phyloP scores from a whole-genome alignment of 2,113 vertebrate species.

The Platichthys flesus region DNA sequence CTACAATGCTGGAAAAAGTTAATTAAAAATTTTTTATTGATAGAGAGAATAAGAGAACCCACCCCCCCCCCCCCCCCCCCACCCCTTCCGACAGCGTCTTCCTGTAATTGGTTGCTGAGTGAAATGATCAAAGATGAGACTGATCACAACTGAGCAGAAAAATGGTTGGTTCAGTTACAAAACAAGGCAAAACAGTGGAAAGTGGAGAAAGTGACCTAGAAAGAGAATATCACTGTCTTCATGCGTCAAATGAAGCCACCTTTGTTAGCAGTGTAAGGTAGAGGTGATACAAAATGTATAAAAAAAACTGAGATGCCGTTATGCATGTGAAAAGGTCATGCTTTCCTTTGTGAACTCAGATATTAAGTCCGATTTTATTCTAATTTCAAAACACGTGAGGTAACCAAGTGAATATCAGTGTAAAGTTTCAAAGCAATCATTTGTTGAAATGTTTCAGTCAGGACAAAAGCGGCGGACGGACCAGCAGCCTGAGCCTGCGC shows the following conservation, averaged over 20 bases:
- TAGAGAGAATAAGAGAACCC: constrained; percentile 4
- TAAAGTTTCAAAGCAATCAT: too few relatives aligned
- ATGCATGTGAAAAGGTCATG: too few relatives aligned
- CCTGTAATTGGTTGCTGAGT: constrained; percentile 24
- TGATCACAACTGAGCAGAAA: constrained; percentile 20
- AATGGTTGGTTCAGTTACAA: constrained; percentile 1
- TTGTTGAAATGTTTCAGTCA: too few relatives aligned
- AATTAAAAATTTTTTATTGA: too few relatives aligned
- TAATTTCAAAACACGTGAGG: too few relatives aligned
- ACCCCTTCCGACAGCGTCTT: background rate
- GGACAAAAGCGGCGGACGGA: too few relatives aligned
- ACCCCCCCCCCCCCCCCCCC: background rate
- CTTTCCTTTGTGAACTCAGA: too few relatives aligned
- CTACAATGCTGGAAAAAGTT: constrained; percentile 21
- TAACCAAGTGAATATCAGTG: too few relatives aligned
- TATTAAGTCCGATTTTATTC: too few relatives aligned
- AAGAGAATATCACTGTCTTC: constrained; percentile 3
- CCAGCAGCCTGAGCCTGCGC: too few relatives aligned
- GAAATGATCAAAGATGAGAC: constrained; percentile 41
- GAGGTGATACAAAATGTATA: too few relatives aligned
- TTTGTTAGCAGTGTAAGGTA: background rate
- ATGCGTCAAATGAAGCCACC: background rate
- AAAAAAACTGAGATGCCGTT: too few relatives aligned
- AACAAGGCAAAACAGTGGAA: background rate
- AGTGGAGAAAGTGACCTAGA: constrained; percentile 26